Evolutionary conservation across 2,113 vertebrate genomes (phyloP), one percentile per base, ranked within the genome.

Genomic region (Podarcis muralis): DNA sequence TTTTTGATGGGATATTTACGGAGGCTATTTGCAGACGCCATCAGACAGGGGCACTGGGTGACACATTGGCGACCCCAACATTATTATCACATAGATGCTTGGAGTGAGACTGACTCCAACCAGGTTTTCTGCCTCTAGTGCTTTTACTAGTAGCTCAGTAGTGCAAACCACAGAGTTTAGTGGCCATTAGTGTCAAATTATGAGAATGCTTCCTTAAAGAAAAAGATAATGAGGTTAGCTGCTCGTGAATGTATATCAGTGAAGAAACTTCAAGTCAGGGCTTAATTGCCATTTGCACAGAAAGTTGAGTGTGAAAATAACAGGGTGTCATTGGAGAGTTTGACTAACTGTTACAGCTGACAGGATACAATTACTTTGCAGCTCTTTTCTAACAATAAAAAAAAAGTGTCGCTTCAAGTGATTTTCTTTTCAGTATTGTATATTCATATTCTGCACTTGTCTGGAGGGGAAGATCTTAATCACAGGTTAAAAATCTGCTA

Each of bases 281-380:
- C 75, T 4, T 96, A 96, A 97, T 97, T 94, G 94, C 88, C 93
- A 82, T 93, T 95, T 0, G 2, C 93, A 90, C 93, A 88, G 87
- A 90, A 93, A 95, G 95, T 91, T 91, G 95, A 94, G 93, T 93
- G 90, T 94, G 93, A 95, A 96, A 97, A 97, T 97, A 96, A 94
- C 93, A 92, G 90, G 84, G 92, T 97, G 96, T 97, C 96, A 93
- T 35, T 94, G 90, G 92, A 95, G 94, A 94, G 96, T 95, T 95
- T 96, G 95, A 95, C 96, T 94, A 96, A 94, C 93, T 93, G 92
- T 90, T 93, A 93, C 86, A 95, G 85, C 86, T 97, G 97, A 97
- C 96, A 96, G 96, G 95, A 95, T 96, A 95, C 95, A 97, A 97
- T 97, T 96, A 93, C 92, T 96, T 93, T 93, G 93, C 81, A n/a